Percentiles rank a stretch among this genome's conserved stretches.
These are phyloP conservation scores for Menidia menidia DNA, from an alignment of 2,797 vertebrate species.

Conservation along the genomic window DNA sequence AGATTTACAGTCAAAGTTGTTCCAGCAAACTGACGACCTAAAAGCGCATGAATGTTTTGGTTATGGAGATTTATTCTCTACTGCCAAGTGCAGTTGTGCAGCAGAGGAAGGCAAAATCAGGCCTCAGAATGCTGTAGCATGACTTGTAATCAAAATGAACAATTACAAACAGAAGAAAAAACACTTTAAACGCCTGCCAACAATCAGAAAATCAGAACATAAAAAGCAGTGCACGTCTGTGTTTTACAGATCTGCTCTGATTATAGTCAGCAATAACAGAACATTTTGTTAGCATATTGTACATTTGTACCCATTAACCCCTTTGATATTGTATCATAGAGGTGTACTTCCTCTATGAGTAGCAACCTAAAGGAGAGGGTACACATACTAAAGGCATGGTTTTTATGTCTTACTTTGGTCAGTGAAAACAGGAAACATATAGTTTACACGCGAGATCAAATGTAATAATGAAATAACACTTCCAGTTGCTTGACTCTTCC, in stretches of 20 bases:
- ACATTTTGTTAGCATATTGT: constrained; percentile 9
- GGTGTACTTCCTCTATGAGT: constrained; percentile 11
- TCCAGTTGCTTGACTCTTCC: constrained; percentile 19
- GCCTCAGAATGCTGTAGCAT: constrained; percentile 16
- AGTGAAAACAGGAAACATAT: background rate
- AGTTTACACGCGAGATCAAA: background rate
- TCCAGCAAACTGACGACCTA: too few relatives aligned
- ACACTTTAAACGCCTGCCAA: constrained; percentile 54
- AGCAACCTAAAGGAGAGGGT: too few relatives aligned
- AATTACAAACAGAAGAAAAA: constrained; percentile 23
- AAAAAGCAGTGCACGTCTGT: constrained; percentile 15
- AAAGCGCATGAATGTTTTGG: too few relatives aligned
- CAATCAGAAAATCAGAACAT: constrained; percentile 36
- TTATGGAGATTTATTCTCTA: too few relatives aligned
- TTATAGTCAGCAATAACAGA: constrained; percentile 35
- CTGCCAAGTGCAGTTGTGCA: constrained; percentile 7
- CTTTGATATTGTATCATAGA: constrained; percentile 44
- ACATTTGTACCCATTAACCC: constrained; percentile 24
- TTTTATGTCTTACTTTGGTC: too few relatives aligned
- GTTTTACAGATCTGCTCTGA: constrained; percentile 44
- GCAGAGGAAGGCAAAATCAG: constrained; percentile 25
- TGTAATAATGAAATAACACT: constrained; percentile 20
- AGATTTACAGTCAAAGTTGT: too few relatives aligned
- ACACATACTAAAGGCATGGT: too few relatives aligned
- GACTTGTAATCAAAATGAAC: constrained; percentile 51